phyloP scores from a whole-genome alignment of 2,888 invertebrate species.

The Nomada fabriciana region DNA sequence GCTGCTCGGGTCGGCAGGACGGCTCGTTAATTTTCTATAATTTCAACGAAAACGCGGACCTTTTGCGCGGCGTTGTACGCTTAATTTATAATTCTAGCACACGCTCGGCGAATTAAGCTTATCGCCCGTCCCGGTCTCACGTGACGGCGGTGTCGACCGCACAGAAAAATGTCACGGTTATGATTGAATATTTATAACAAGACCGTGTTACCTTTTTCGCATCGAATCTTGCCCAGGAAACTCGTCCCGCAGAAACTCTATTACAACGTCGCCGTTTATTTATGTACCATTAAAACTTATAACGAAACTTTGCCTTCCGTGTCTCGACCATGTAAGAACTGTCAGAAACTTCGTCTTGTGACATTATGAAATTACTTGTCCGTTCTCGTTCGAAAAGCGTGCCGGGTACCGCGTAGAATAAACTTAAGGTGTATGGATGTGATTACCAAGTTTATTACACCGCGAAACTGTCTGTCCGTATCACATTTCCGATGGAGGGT shows the following conservation, averaged over 20 bases:
- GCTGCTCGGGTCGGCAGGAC: neutral
- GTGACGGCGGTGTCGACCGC: constrained; percentile 7
- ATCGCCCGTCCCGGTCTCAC: constrained; percentile 33
- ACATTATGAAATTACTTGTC: constrained; percentile 62
- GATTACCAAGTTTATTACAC: constrained; percentile 50
- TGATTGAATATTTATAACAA: constrained; percentile 69
- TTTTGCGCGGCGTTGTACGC: neutral
- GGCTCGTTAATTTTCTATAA: constrained; percentile 50
- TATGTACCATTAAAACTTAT: constrained; percentile 71
- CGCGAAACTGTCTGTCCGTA: neutral
- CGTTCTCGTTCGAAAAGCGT: constrained; percentile 34
- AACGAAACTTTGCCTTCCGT: constrained; percentile 62
- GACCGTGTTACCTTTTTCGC: constrained; percentile 54
- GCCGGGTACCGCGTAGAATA: constrained; percentile 40
- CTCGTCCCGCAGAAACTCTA: constrained; percentile 63
- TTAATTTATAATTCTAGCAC: constrained; percentile 48
- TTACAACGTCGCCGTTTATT: constrained; percentile 67
- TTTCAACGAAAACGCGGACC: constrained; percentile 24
- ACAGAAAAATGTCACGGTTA: constrained; percentile 51
- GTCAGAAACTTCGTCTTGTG: constrained; percentile 55
- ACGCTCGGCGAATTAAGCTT: constrained; percentile 44
- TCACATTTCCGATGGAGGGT: neutral
- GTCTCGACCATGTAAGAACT: constrained; percentile 56
- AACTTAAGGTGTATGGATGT: constrained; percentile 41
- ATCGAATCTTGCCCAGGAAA: constrained; percentile 55